Base-by-base conservation (phyloP, 2,888 invertebrate genomes). In the Steinernema carpocapsae region DNA sequence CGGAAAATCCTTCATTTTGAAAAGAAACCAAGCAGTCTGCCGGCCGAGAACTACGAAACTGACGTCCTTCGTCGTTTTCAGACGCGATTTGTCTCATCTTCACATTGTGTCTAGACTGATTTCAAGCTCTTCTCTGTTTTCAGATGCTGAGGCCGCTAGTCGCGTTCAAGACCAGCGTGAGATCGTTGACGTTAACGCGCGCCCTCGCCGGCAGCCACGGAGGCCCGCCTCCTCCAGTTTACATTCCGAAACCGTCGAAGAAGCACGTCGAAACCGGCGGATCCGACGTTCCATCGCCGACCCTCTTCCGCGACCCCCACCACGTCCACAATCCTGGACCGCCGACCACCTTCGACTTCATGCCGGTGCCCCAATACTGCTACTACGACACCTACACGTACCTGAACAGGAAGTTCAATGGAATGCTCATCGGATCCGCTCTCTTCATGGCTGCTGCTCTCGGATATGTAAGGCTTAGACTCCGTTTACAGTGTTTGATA, bases 311-410 rank as follows among this genome's bases (percentile, higher is more conserved):
- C 6, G 56, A 56, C 26, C 56, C 56, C 26, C 24, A 26, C 24
- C 56, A 56, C 26, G 56, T 56, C 26, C 56, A 56, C 56, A 56
- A 56, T 56, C 56, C 56, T 26, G 56, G 56, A 26, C 56, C 56
- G 4, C 56, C 56, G 17, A 26, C 26, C 6, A 56, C 56, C 2
- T 19, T 56, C 6, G 56, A 56, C 26, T 19, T 56, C 24, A 56
- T 56, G 56, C 56, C 56, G 24, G 56, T 56, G 22, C 56, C 56
- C 6, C 22, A 56, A 17, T 56, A 56, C 56, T 56, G 56, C 56
- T 56, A 56, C 56, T 56, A 56, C 26, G 56, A 56, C 56, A 26
- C 26, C n/a, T 56, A 56, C 56, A 26, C 26, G 24, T 12, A 56
- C 24, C 26, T 56, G 56, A 56, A 56, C 56, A 22, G 56, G 26